phyloP scores from a whole-genome alignment of 2,113 vertebrate genomes.

The Charadrius vociferus region DNA sequence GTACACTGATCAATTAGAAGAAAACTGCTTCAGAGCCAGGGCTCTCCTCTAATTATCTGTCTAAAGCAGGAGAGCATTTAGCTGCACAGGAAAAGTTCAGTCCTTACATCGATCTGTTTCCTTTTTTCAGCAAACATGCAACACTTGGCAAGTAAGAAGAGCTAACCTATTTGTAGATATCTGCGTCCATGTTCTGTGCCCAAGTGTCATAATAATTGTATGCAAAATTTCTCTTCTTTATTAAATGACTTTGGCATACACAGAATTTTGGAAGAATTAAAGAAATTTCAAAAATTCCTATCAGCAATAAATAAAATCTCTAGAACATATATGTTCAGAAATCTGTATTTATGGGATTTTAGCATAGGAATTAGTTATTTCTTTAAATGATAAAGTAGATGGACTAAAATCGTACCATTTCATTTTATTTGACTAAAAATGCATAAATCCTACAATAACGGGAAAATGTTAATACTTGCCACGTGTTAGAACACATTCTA shows the following conservation, averaged over 20 bases:
- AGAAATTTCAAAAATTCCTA: neutral
- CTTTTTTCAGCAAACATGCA: neutral
- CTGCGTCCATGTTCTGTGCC: neutral
- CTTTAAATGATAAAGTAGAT: neutral
- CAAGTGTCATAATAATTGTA: neutral
- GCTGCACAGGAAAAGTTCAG: neutral
- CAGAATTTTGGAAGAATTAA: neutral
- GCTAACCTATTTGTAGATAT: neutral
- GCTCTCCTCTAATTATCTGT: neutral
- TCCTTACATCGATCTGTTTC: neutral
- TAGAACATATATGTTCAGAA: neutral
- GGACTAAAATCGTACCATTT: neutral
- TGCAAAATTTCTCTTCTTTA: neutral
- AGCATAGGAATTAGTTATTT: neutral
- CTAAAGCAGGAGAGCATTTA: neutral
- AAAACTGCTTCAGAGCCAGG: neutral
- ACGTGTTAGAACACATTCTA: neutral
- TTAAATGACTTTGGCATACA: neutral
- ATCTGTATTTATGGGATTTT: neutral
- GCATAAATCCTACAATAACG: neutral
- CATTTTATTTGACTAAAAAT: neutral
- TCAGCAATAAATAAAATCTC: neutral
- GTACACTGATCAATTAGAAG: neutral
- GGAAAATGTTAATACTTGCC: neutral
- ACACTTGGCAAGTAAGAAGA: neutral